Evolutionary conservation across 2,888 invertebrate genomes (phyloP).

Genomic region (Euplagia quadripunctaria): DNA sequence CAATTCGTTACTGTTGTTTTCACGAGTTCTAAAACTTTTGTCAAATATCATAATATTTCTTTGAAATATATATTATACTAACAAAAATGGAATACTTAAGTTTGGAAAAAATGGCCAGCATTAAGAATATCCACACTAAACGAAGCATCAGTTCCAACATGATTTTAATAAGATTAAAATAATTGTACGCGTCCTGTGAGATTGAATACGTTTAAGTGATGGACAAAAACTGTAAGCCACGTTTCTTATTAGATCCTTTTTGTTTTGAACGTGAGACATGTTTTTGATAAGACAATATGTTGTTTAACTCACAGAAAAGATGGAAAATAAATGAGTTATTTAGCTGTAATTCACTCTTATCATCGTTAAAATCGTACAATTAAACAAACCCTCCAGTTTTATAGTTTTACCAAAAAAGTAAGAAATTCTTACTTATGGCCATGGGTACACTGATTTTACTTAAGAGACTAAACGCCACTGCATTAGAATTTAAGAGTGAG

Average conservation of each 20-base stretch:
- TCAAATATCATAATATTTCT: not conserved
- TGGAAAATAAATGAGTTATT: not conserved
- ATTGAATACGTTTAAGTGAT: constrained; percentile 76
- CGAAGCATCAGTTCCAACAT: constrained; percentile 58
- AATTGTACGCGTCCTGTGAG: constrained; percentile 83
- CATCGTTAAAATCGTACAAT: no score
- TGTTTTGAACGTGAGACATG: constrained; percentile 62
- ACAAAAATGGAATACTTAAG: no score
- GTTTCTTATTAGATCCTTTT: constrained; percentile 68
- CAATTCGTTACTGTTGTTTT: not conserved
- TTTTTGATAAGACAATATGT: constrained; percentile 47
- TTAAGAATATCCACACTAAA: constrained; percentile 60
- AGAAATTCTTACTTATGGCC: no score
- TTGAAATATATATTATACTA: no score
- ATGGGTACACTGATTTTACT: no score
- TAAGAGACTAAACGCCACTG: no score
- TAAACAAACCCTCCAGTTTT: no score
- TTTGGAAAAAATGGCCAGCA: not conserved
- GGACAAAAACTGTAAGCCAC: constrained; percentile 72
- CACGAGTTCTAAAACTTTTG: not conserved
- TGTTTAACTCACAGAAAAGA: not conserved
- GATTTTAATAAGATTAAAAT: constrained; percentile 87
- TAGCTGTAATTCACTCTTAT: no score
- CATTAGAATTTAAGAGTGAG: no score
- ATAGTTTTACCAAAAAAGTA: no score